A percentile compares a stretch with the other conserved stretches of the same genome.
phyloP scores from a whole-genome alignment of 2,113 vertebrate genomes.

The Megaleporinus macrocephalus region DNA sequence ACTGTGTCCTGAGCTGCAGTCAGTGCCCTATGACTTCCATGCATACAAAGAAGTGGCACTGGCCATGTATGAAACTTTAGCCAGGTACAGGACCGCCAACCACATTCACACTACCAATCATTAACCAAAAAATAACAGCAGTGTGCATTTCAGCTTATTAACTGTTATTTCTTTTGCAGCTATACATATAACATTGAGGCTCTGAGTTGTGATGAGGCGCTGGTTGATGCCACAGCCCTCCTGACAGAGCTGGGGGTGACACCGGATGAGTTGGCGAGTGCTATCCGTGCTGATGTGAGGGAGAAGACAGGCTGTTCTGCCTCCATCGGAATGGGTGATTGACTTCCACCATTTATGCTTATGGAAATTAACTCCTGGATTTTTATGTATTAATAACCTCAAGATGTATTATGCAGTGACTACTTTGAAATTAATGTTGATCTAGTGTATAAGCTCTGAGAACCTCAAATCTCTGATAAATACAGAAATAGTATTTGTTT shows the following conservation, averaged over 20 bases:
- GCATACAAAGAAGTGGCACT: constrained; percentile 93
- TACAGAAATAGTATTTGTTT: too few relatives aligned
- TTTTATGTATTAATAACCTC: not conserved
- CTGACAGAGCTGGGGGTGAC: constrained; percentile 84
- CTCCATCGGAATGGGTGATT: constrained; percentile 95
- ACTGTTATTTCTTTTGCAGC: constrained; percentile 69
- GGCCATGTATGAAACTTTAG: constrained; percentile 90
- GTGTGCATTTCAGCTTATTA: not conserved
- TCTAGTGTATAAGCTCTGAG: too few relatives aligned
- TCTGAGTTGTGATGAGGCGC: constrained; percentile 95
- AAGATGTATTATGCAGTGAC: too few relatives aligned
- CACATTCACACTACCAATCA: not conserved
- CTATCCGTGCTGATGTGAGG: constrained; percentile 88
- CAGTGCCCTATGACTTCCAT: constrained; percentile 93
- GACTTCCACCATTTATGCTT: not conserved
- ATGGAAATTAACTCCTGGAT: not conserved
- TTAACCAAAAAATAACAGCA: too few relatives aligned
- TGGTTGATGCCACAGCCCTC: constrained; percentile 90
- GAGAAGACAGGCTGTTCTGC: constrained; percentile 91
- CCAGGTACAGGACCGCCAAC: constrained; percentile 79
- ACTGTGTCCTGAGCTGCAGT: constrained; percentile 89
- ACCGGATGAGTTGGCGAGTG: constrained; percentile 87
- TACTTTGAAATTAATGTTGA: too few relatives aligned
- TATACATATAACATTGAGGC: constrained; percentile 96
- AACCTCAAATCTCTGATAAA: too few relatives aligned